phyloP scores from a whole-genome alignment of 2,888 invertebrate genomes.

The Agyllia agylla region DNA sequence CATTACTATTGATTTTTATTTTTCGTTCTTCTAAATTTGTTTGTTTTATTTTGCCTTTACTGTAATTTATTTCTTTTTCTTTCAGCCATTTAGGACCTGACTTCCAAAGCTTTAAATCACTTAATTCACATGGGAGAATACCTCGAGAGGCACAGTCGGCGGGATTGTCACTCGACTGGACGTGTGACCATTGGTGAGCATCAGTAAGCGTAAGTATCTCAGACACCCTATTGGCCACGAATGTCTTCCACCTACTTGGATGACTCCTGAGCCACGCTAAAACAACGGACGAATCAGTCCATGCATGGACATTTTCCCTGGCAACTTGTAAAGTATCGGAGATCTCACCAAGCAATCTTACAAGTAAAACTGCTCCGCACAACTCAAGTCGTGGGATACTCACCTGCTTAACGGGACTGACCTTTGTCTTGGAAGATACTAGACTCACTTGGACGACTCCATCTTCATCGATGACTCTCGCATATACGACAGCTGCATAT shows the following conservation, averaged over 20 bases:
- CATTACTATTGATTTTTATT: too few relatives aligned
- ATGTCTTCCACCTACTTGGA: constrained; percentile 11
- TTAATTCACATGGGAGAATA: constrained; percentile 11
- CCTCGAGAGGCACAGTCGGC: constrained; percentile 29
- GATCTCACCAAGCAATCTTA: constrained; percentile 35
- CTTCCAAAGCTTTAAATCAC: background rate
- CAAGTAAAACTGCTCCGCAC: constrained; percentile 49
- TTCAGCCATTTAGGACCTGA: constrained; percentile 44
- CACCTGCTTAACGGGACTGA: constrained; percentile 53
- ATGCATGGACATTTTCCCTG: constrained; percentile 34
- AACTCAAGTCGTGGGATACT: constrained; percentile 54
- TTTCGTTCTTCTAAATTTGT: constrained; percentile 42
- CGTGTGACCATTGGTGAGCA: background rate
- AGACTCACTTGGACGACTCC: constrained; percentile 14
- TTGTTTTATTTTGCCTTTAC: background rate
- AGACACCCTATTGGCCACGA: constrained; percentile 29
- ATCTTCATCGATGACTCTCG: background rate
- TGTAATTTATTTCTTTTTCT: constrained; percentile 7
- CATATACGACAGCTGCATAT: constrained; percentile 64
- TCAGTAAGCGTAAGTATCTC: constrained; percentile 60
- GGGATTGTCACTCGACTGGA: constrained; percentile 40
- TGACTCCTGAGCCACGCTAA: constrained; percentile 15
- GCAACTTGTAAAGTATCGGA: constrained; percentile 20
- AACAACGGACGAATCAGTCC: constrained; percentile 64
- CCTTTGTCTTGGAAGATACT: constrained; percentile 37